Evolutionary conservation across 2,888 invertebrate genomes (phyloP), one percentile per base, ranked within the genome.

Genomic region (Drosophila monieri): DNA sequence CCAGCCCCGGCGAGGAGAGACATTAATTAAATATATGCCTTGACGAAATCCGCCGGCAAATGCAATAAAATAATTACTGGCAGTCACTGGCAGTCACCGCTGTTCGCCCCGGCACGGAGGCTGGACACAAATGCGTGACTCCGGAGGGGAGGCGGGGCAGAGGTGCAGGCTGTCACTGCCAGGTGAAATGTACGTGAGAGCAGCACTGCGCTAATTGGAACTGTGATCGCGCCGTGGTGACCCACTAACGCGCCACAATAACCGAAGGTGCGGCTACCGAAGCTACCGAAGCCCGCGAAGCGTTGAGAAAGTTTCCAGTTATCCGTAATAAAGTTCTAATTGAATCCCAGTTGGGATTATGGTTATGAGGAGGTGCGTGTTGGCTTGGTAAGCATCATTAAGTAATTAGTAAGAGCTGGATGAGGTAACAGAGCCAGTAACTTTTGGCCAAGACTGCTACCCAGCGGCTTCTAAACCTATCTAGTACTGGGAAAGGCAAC

Each of bases 21-120:
- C 85, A 85, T 81, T 80, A 77, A 87, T 81, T 81, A 85, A 81
- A 74, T 65, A 53, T 65, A 49, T 53, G 52, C 15, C 54, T 71
- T 73, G 65, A 54, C 72, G 62, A 70, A 72, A 71, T 70, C 21
- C 46, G 35, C 49, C 62, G 59, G 51, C 58, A 66, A 80, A 78
- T 80, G 85, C 77, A 71, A 81, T 85, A 87, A 87, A 85, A 80
- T 80, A 87, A 87, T 85, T 78, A 52, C n/a, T n/a, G n/a, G n/a
- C n/a, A n/a, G 57, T 52, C 61, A 79, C 68, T 78, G 67, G 55
- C 30, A 15, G 44, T 27, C 39, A 10, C 37, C 78, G 75, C 68
- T 53, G 78, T 69, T 75, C 43, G 80, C 72, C 57, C 59, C 27
- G 61, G 59, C 85, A 80, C 70, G 64, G 62, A 46, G 48, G 67